Conservation (phyloP, 2,888 invertebrate species). For the Parnassius apollo region DNA sequence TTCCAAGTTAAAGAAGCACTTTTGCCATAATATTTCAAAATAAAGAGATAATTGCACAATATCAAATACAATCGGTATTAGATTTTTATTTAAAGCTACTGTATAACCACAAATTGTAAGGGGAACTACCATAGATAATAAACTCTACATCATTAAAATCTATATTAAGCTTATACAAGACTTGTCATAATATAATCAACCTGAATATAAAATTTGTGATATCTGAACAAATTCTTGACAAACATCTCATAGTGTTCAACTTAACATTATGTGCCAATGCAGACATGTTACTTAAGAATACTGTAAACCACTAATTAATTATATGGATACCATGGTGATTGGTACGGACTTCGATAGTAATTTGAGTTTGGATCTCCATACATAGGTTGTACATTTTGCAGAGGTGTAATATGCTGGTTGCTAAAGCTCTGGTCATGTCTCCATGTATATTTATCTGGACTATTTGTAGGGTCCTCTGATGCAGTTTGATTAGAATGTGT, state of each 20-base stretch:
- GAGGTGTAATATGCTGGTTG: slow-evolving; percentile 32
- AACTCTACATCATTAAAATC: slow-evolving; percentile 10
- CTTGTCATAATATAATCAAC: slow-evolving; percentile 1
- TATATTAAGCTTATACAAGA: slow-evolving; percentile 7
- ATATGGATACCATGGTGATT: slow-evolving; percentile 63
- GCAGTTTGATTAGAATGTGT: slow-evolving; percentile 36
- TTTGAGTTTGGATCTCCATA: slow-evolving; percentile 52
- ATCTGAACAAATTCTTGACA: slow-evolving; percentile 5
- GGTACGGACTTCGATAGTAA: slow-evolving; percentile 63
- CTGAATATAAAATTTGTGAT: slow-evolving; percentile 19
- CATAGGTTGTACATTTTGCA: slow-evolving; percentile 42
- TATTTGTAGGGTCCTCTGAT: slow-evolving; percentile 24
- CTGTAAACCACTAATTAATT: slow-evolving; percentile 45
- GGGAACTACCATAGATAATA: slow-evolving; percentile 8
- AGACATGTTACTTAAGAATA: slow-evolving; percentile 29
- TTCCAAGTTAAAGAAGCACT: background rate
- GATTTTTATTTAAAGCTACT: slow-evolving; percentile 5
- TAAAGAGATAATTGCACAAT: background rate
- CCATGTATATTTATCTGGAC: slow-evolving; percentile 38
- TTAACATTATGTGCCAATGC: slow-evolving; percentile 12
- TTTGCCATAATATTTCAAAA: background rate
- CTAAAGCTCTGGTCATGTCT: slow-evolving; percentile 42
- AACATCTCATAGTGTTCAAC: slow-evolving; percentile 7
- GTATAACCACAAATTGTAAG: slow-evolving; percentile 11
- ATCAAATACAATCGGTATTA: slow-evolving; percentile 11